phyloP scores from a whole-genome alignment of 2,888 invertebrate genomes.

The Argynnis bischoffii region DNA sequence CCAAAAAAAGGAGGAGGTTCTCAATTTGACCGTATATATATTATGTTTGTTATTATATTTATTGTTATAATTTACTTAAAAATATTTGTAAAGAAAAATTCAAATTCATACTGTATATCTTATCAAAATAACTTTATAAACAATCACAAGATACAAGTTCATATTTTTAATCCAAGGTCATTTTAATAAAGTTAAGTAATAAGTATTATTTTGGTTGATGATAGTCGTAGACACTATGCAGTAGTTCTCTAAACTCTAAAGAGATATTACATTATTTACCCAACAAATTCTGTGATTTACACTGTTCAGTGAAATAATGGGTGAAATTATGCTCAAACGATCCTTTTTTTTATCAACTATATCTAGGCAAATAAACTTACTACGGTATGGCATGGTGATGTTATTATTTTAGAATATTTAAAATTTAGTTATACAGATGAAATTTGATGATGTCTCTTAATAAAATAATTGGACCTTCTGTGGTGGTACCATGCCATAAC shows the following conservation, averaged over 20 bases:
- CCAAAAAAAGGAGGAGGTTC: too few species aligned
- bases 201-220: conserved; percentile 10
- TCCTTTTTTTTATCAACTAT: neutral
- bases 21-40: too few species aligned
- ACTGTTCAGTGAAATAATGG: neutral
- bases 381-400: conserved; percentile 16
- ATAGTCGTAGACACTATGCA: neutral
- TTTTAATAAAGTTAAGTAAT: conserved; percentile 15
- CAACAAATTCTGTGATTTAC: neutral
- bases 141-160: neutral
- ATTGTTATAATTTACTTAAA: too few species aligned
- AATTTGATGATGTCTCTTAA: too few species aligned
- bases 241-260: neutral
- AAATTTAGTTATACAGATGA: too few species aligned
- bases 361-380: neutral
- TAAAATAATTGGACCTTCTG: too few species aligned
- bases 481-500: too few species aligned
- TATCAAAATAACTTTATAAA: conserved; percentile 5
- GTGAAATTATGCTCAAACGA: conserved; percentile 17
- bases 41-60: too few species aligned
- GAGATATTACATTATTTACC: neutral
- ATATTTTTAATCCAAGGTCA: conserved; percentile 24
- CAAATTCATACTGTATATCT: neutral
- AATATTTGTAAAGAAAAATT: neutral
- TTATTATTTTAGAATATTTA: too few species aligned